Evolutionary conservation across 1,140 invertebrate species (phyloP), one percentile per base, ranked within the genome.

Genomic region (Eueides isabella): DNA sequence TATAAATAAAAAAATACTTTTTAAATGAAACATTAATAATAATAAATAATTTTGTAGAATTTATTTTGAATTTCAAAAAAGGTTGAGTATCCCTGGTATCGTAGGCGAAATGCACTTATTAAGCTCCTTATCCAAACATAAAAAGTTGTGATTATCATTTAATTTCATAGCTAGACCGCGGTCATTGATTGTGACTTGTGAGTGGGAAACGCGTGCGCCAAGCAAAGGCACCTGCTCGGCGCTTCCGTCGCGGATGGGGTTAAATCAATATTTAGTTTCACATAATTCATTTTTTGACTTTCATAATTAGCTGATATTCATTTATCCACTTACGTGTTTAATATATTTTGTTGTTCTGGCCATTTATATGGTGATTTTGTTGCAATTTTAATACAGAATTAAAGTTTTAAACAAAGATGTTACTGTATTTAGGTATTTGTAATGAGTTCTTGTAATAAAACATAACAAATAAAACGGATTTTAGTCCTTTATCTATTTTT

Each of bases 111-210:
- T 81, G 84, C 85, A 86, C 87, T 91, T 91, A 88, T 89, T 87
- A 89, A 84, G 87, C 80, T 86, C 81, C 86, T 86, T 88, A 83
- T 84, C 87, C 85, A 89, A 89, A 90, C 85, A 89, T 87, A 90
- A 91, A 92, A 92, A 91, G 87, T 81, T 72, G 85, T 91, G 89
- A 92, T 92, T 92, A 92, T 91, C 91, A 92, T 92, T 92, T 92
- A 92, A 92, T 92, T 92, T 92, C 89, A 90, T 91, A 91, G 89
- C 85, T 86, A 81, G 84, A 85, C 85, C 86, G 87, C 86, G 85
- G 81, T 91, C 88, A 91, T 87, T 91, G 89, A 90, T 85, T 87
- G 80, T 77, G 79, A 84, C 88, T 85, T 86, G 80, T 76, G 79
- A 84, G 68, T 74, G 76, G 72, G 64, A 74, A 72, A 79, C 88